A percentile compares a stretch with the other conserved stretches of the same genome.
Evolutionary conservation across 2,113 vertebrate species (phyloP).

Genomic region (Callipepla californica): DNA sequence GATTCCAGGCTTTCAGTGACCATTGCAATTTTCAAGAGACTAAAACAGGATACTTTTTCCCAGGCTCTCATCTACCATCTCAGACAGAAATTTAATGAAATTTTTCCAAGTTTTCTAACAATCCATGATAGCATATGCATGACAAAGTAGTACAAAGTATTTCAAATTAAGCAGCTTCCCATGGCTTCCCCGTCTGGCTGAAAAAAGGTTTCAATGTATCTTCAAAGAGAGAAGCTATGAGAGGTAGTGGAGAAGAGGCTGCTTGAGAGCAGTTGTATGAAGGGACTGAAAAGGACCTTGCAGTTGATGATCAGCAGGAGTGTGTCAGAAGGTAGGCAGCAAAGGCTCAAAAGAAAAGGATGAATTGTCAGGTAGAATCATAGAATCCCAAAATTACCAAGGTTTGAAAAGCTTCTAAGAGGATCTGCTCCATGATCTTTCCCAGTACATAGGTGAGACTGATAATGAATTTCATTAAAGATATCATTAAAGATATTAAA

Average conservation of each 20-base stretch:
- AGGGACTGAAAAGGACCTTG: neutral
- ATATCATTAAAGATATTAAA: too few species aligned
- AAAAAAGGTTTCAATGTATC: neutral
- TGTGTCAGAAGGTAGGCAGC: neutral
- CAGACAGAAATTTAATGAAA: neutral
- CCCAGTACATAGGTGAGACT: too few species aligned
- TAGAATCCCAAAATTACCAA: too few species aligned
- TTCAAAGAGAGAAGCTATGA: neutral
- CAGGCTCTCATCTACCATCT: neutral
- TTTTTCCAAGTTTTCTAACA: neutral
- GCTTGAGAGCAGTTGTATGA: neutral
- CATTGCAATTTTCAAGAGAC: neutral
- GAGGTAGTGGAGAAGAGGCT: neutral
- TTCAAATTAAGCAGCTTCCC: neutral
- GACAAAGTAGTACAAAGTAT: neutral
- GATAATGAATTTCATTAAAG: too few species aligned
- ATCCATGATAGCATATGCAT: neutral
- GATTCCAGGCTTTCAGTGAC: neutral
- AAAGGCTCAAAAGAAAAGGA: neutral
- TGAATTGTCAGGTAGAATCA: neutral
- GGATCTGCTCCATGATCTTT: too few species aligned
- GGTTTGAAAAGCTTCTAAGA: too few species aligned
- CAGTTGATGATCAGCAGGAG: neutral
- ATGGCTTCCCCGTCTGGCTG: neutral
- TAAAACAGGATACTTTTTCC: neutral